Conservation (phyloP, 2,888 invertebrate species). For the Coenonympha arcania region DNA sequence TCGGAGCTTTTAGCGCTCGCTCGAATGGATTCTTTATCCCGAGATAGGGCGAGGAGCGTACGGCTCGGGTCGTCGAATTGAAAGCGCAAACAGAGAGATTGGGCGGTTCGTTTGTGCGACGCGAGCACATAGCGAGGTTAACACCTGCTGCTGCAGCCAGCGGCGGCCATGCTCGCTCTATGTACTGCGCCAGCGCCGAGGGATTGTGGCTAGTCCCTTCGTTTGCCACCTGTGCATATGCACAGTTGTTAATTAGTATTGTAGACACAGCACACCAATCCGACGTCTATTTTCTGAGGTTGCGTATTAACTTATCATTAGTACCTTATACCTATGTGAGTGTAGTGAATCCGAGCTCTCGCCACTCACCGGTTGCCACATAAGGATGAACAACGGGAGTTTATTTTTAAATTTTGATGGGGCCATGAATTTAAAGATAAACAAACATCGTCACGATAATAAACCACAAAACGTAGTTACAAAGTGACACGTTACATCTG, state of each 20-base stretch:
- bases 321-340: no score
- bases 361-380: background rate
- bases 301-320: slow-evolving; percentile 15
- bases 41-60: slow-evolving; percentile 40
- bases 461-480: slow-evolving; percentile 38
- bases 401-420: slow-evolving; percentile 8
- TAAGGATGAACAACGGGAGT: background rate
- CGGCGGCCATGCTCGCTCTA: slow-evolving; percentile 53
- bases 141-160: slow-evolving; percentile 61
- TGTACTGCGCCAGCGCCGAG: slow-evolving; percentile 41
- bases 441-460: slow-evolving; percentile 33
- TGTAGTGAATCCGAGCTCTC: slow-evolving; percentile 1
- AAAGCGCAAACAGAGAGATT: slow-evolving; percentile 55
- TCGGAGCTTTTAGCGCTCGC: slow-evolving; percentile 54
- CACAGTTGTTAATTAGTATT: slow-evolving; percentile 39
- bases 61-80: slow-evolving; percentile 45
- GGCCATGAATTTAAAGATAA: slow-evolving; percentile 20
- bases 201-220: slow-evolving; percentile 42
- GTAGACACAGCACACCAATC: slow-evolving; percentile 35
- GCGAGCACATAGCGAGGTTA: slow-evolving; percentile 48
- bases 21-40: slow-evolving; percentile 49
- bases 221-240: slow-evolving; percentile 52
- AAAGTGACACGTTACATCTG: slow-evolving; percentile 58
- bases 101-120: slow-evolving; percentile 68
- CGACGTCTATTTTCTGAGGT: slow-evolving; percentile 13